A percentile compares a stretch with the other conserved stretches of the same genome.
Conservation (phyloP, 2,797 vertebrate species). For the Cryptoprocta ferox region DNA sequence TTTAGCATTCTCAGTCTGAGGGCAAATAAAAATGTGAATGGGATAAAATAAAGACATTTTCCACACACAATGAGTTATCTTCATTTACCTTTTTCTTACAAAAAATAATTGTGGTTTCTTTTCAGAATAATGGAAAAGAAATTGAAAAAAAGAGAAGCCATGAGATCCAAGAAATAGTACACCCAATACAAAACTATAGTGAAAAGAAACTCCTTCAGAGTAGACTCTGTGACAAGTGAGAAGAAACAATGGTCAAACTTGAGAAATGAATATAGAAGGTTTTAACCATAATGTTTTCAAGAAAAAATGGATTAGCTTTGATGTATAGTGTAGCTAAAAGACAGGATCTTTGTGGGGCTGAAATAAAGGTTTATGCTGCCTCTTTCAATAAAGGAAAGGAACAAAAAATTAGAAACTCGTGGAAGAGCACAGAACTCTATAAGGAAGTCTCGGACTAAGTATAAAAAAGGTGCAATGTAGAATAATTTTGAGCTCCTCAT, state of each 20-base stretch:
- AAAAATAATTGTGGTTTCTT: background rate
- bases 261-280: background rate
- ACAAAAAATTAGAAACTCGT: constrained; percentile 16
- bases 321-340: background rate
- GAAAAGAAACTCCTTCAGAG: background rate
- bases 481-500: background rate
- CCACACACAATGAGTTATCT: background rate
- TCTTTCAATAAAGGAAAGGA: background rate
- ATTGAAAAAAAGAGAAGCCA: background rate
- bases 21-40: background rate
- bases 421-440: background rate
- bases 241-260: background rate
- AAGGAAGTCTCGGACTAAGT: background rate
- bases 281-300: background rate
- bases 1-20: background rate
- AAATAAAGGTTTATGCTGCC: background rate
- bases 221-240: background rate
- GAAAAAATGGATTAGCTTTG: background rate
- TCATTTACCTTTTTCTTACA: background rate
- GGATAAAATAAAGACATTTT: background rate
- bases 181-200: background rate
- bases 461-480: background rate
- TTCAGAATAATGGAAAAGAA: background rate
- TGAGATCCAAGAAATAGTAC: background rate
- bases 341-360: background rate